Conservation (phyloP, 1,140 invertebrate genomes). For the Sinonovacula constricta region DNA sequence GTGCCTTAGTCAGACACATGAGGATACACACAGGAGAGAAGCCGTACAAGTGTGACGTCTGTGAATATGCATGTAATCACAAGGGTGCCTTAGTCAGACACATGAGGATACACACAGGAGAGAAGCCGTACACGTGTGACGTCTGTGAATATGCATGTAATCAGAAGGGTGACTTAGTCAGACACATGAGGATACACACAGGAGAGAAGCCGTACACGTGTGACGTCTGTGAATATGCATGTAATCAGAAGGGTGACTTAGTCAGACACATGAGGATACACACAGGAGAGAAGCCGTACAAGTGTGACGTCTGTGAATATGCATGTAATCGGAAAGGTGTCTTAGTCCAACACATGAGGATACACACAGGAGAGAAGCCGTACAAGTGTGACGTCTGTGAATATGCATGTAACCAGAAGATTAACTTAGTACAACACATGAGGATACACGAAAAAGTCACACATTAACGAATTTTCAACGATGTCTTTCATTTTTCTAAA, state of each 20-base stretch:
- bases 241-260: not conserved
- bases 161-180: not conserved
- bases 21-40: not conserved
- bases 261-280: slow-evolving; percentile 20
- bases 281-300: not conserved
- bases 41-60: not conserved
- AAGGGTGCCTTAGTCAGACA: not conserved
- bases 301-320: not conserved
- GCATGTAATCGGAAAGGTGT: not conserved
- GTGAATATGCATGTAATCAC: not conserved
- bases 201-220: slow-evolving; percentile 10
- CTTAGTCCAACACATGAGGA: not conserved
- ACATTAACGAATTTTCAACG: no score
- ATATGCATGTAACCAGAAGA: not conserved
- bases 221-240: slow-evolving; percentile 13
- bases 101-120: slow-evolving; percentile 13
- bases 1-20: not conserved
- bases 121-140: slow-evolving; percentile 7
- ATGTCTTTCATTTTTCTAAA: no score
- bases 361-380: not conserved
- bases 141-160: not conserved
- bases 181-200: slow-evolving; percentile 9
- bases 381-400: not conserved
- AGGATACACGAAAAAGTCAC: no score
- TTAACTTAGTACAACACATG: not conserved